Evolutionary conservation across 2,888 invertebrate genomes (phyloP), one percentile per base, ranked within the genome.

Genomic region (Dynastes grantii): DNA sequence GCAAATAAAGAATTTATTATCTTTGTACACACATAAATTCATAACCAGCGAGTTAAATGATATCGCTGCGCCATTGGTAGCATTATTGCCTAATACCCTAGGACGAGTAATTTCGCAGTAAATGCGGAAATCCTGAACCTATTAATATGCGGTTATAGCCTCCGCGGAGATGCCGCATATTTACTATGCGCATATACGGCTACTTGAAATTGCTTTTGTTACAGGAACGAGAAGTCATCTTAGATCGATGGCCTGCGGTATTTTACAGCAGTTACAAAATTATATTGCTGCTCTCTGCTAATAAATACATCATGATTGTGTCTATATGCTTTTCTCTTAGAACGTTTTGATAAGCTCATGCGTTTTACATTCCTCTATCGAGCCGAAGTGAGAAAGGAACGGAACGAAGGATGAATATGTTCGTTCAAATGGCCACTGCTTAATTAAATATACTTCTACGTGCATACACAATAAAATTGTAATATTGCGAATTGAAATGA

Each of bases 241-340:
- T 13, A 29, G 13, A 29, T 63, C 29, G 63, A 63, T 63, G 32
- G 63, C 63, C 6, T 63, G 29, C 29, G 29, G 63, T 63, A 63
- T 63, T 63, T 63, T 63, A 29, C 63, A 32, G 63, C 63, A 63
- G 63, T 13, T 37, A 63, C 63, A 63, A 63, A 63, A 63, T 63
- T 63, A 63, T 63, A 63, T 63, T 63, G 13, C 63, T 63, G 1
- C 29, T 13, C 13, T 63, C 11, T 13, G 63, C 29, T 63, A 63
- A 63, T 63, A 63, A 63, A 63, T 63, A 63, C 13, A 63, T 63
- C 63, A 27, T 63, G 13, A 6, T 11, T 29, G 61, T 27, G 2
- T 53, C 9, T 9, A 29, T 32, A 29, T 5, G 63, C 63, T 29
- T 11, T n/a, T 27, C 2, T 45, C 32, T 5, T 37, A 0, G 61